Base-by-base conservation (phyloP, 2,888 invertebrate genomes). In the Proisotoma minuta region DNA sequence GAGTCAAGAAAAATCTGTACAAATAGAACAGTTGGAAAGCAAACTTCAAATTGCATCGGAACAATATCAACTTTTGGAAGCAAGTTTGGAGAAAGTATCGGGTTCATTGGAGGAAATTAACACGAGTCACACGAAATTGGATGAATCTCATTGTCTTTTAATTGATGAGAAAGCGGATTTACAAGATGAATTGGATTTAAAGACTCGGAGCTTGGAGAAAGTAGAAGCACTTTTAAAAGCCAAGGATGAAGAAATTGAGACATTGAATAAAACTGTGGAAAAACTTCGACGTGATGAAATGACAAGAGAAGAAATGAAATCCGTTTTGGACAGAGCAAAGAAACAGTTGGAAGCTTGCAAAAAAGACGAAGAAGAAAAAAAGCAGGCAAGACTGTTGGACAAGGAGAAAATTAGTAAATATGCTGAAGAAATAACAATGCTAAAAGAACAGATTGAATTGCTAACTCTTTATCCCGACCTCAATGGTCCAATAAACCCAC, bases 401-500 rank as follows among this genome's bases (percentile, higher is more conserved):
- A 18, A 34, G 10, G 23, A 39, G 8, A 49, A 57, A 47, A 39
- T 63, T 27, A 20, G 15, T 12, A 3, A 15, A 12, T 23, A 62
- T 12, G 43, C 48, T 3, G 59, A 47, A 28, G 61, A 61, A 15
- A 29, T 63, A 10, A 57, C 50, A 18, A 57, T 40, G 40, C 50
- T 49, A 1, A 27, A 62, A 2, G 50, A 53, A 0, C 53, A 63
- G 52, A 59, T 67, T 50, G 66, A 67, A 51, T 23, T 67, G 29
- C 29, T 67, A 1, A 67, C 63, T 8, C 50, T 67, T 10, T 67
- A 64, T 49, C 66, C 66, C 3, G 66, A 67, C 27, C 40, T 67
- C 20, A 67, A 67, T 60, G 66, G 66, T 2, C 63, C 66, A 1
- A 52, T 67, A 10, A 67, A 64, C 28, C 56, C 66, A 3, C 66